These are phyloP conservation scores for Nestor notabilis DNA, from an alignment of 2,113 vertebrate species.

Conservation along the genomic window DNA sequence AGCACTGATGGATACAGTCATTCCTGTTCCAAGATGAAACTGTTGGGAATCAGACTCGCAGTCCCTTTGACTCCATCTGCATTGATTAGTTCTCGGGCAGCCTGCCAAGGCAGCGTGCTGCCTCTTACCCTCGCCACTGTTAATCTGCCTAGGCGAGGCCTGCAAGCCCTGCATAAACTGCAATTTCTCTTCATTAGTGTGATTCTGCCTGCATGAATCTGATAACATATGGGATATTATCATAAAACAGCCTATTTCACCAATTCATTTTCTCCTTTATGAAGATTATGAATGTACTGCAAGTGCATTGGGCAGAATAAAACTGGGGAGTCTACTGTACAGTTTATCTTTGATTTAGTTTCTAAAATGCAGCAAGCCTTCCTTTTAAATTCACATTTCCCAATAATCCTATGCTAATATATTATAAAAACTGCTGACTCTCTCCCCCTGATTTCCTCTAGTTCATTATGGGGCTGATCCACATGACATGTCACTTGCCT, in stretches of 20 bases:
- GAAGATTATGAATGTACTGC: constrained; percentile 64
- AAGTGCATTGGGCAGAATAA: constrained; percentile 5
- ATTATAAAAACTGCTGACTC: constrained; percentile 26
- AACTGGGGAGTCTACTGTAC: background rate
- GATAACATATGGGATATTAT: constrained; percentile 74
- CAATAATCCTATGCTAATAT: background rate
- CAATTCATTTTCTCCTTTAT: constrained; percentile 60
- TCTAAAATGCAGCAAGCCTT: constrained; percentile 28
- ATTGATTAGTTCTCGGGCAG: constrained; percentile 79
- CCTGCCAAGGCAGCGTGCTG: constrained; percentile 68
- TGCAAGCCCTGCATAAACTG: constrained; percentile 66
- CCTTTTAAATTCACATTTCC: constrained; percentile 32
- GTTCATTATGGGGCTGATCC: background rate
- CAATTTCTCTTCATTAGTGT: constrained; percentile 76
- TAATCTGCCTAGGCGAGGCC: constrained; percentile 62
- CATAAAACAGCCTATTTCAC: constrained; percentile 49
- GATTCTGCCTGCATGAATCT: constrained; percentile 68
- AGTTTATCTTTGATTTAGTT: constrained; percentile 2
- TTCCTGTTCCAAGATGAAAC: constrained; percentile 35
- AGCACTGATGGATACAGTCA: constrained; percentile 55
- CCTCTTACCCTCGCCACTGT: constrained; percentile 63
- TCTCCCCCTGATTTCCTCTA: background rate
- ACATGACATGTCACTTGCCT: background rate
- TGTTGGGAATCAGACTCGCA: constrained; percentile 66
- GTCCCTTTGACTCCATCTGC: constrained; percentile 74